Base-by-base conservation (phyloP, 2,888 invertebrate genomes). In the Leistus spinibarbis region DNA sequence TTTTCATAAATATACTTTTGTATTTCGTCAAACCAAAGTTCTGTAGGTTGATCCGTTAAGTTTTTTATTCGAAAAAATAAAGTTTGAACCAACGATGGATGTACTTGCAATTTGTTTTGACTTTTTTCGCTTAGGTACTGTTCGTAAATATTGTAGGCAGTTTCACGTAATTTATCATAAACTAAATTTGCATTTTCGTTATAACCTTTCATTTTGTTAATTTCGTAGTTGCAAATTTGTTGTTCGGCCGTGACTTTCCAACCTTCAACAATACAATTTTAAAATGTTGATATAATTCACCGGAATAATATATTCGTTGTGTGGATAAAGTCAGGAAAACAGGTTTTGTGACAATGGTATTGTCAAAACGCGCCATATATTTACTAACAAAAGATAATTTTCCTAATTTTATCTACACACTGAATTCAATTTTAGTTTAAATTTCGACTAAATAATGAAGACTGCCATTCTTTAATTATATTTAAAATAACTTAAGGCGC, bases 11-110 rank as follows among this genome's bases (percentile, higher is more conserved):
- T 89, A 70, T 89, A 90, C 77, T 89, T 87, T 85, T 95, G 93
- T 17, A 95, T 89, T 77, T 94, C 93, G 82, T 97, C 96, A 84
- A 97, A 97, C 89, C 96, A 95, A 1, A 89, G 87, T 76, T 94
- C 92, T 23, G 87, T 88, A 3, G 92, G 90, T 23, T 84, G 80
- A 81, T 92, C 92, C 69, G 88, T 90, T 24, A 85, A 77, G 77
- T 84, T 85, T 79, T 90, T 88, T 76, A 93, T 90, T 80, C 89
- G 88, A 24, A 88, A 86, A 53, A 90, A 83, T 66, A 94, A 86
- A 78, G 87, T 87, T 79, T 90, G 90, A 2, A 91, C 87, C 4
- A 92, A 82, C 7, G 84, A 82, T 69, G 91, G 90, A 78, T 92
- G 92, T 9, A 94, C 82, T 77, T 89, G 87, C 4, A 93, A 86